Conservation (phyloP, 1,140 invertebrate genomes). For the Oryzaephilus surinamensis region DNA sequence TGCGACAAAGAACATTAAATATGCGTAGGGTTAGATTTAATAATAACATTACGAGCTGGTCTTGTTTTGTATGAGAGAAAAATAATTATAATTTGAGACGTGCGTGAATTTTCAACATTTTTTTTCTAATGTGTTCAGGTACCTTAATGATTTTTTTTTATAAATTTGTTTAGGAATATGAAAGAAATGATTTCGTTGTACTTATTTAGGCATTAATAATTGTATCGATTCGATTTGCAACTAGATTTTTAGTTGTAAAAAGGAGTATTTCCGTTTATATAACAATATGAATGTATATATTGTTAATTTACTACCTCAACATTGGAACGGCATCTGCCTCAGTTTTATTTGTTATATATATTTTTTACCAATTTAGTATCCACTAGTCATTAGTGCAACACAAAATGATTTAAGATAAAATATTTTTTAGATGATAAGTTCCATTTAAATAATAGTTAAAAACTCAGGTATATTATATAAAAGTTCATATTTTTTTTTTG, state of each 20-base stretch:
- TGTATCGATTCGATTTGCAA: not conserved
- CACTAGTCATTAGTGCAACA: conserved; percentile 25
- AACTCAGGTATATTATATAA: conserved; percentile 10
- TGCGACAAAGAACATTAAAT: too few relatives aligned
- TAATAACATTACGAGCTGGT: conserved; percentile 21
- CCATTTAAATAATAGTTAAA: too few relatives aligned
- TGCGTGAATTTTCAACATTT: conserved; percentile 3
- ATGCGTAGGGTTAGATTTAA: too few relatives aligned
- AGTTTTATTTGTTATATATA: conserved; percentile 5
- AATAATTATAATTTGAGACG: conserved; percentile 7
- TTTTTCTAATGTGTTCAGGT: conserved; percentile 7
- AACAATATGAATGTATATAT: too few relatives aligned
- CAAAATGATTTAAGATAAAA: conserved; percentile 2
- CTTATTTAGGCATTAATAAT: conserved; percentile 4
- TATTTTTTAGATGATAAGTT: too few relatives aligned
- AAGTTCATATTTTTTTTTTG: not conserved
- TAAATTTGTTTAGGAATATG: conserved; percentile 3
- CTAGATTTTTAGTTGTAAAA: not conserved
- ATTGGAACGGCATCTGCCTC: conserved; percentile 14
- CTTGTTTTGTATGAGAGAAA: conserved; percentile 17
- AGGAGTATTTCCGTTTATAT: too few relatives aligned
- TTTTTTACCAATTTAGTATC: conserved; percentile 16
- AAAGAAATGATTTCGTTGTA: conserved; percentile 12
- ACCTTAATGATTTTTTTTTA: too few relatives aligned
- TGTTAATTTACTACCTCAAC: conserved; percentile 18